Base-by-base conservation (phyloP, 53 echinoderm and acorn worm genomes). In the Paracentrotus lividus region DNA sequence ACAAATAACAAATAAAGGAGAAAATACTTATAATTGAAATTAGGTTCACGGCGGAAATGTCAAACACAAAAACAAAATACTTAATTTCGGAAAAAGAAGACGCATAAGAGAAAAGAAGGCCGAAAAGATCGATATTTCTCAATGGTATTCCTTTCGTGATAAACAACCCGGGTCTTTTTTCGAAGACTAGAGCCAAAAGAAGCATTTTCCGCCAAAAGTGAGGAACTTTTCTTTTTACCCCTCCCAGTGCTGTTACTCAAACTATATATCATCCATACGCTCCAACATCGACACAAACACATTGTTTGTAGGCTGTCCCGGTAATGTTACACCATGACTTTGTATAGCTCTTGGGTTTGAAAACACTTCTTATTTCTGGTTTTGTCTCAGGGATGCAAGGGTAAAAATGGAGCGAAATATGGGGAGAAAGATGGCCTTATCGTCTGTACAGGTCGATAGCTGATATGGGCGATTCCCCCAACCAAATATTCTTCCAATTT, bases 291-390 rank as follows among this genome's bases (percentile, higher is more conserved):
- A 20, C 47, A 9, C 33, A 72, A 90, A 68, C 91, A 90, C 75
- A 72, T 72, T 90, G 75, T 90, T 75, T 90, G 91, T 75, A 42
- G 91, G 91, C 91, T 33, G 72, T 47, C 44, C 15, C 34, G 49
- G 91, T 90, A 90, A 90, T 47, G 91, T 3, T 14, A 90, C 34
- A 90, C 91, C 54, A 29, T 90, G 91, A 90, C 91, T 90, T 90
- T 53, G 72, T 49, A 32, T 69, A 52, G 91, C 91, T 90, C 69
- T 90, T 53, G 91, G 89, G 89, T 65, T 89, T 0, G 42, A 42
- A 26, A 43, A 89, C 59, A 16, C 40, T 64, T 89, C 64, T 89
- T 58, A 56, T 86, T 55, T 65, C 44, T 1, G 38, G 64, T 64
- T 47, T 89, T 89, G 89, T 89, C 60, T 89, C 57, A 6, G 44